Evolutionary conservation across 1,140 invertebrate genomes (phyloP).

Genomic region (Mamestra configurata): DNA sequence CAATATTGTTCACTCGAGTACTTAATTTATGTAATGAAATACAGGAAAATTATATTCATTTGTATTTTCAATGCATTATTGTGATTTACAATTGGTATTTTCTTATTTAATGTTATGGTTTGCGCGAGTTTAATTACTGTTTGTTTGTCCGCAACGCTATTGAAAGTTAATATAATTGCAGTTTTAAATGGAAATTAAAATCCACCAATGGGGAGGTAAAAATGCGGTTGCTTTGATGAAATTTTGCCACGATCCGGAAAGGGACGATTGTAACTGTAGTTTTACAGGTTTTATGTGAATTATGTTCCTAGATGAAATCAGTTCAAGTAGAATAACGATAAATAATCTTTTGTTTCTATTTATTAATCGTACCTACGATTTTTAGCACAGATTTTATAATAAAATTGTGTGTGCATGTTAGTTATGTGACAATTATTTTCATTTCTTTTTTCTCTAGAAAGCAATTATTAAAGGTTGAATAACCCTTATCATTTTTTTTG

Average conservation of each 20-base stretch:
- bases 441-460: too few species aligned
- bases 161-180: constrained; percentile 1
- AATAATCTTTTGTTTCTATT: too few species aligned
- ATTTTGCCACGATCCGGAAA: not conserved
- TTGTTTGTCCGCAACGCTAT: constrained; percentile 6
- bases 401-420: too few species aligned
- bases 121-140: constrained; percentile 29
- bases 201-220: constrained; percentile 1
- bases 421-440: too few species aligned
- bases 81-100: constrained; percentile 40
- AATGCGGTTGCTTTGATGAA: not conserved
- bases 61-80: constrained; percentile 30
- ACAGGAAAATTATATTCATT: constrained; percentile 45
- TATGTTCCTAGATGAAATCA: too few species aligned
- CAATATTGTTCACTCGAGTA: constrained; percentile 32
- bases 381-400: too few species aligned
- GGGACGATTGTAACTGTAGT: not conserved
- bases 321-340: too few species aligned
- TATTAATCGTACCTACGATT: too few species aligned
- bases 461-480: too few species aligned
- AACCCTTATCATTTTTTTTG: too few species aligned
- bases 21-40: constrained; percentile 47
- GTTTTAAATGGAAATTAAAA: not conserved
- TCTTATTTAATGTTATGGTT: constrained; percentile 39
- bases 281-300: not conserved